phyloP scores from a whole-genome alignment of 2,797 vertebrate genomes.

The Xenentodon cancila region DNA sequence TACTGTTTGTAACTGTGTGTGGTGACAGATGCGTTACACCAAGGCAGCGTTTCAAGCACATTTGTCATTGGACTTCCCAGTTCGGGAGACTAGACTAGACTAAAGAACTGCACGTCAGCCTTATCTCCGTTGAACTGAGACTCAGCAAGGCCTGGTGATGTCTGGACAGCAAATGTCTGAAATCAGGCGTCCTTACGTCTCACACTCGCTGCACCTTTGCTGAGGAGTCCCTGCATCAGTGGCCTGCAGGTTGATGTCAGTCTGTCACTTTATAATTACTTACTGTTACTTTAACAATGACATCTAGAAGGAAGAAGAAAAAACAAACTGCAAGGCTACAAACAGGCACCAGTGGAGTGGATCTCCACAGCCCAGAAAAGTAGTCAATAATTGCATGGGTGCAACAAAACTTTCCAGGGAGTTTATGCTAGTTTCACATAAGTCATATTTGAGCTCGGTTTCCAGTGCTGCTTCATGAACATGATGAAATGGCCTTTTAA shows the following conservation, averaged over 20 bases:
- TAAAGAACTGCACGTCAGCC: conserved; percentile 48
- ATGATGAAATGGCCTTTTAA: conserved; percentile 84
- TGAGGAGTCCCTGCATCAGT: conserved; percentile 44
- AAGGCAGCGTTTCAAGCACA: conserved; percentile 66
- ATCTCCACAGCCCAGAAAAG: conserved; percentile 39
- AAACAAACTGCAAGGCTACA: conserved; percentile 23
- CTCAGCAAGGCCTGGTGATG: conserved; percentile 46
- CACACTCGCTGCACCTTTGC: conserved; percentile 27
- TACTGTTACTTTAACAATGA: conserved; percentile 46
- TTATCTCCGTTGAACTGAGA: conserved; percentile 70
- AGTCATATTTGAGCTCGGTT: conserved; percentile 76
- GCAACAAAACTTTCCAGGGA: conserved; percentile 75
- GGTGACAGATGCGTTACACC: conserved; percentile 61
- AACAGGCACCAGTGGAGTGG: conserved; percentile 35
- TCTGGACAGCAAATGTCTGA: conserved; percentile 43
- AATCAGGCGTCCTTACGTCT: conserved; percentile 39
- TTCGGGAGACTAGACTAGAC: conserved; percentile 71
- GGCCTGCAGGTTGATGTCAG: conserved; percentile 41
- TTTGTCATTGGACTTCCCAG: conserved; percentile 64
- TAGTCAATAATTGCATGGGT: conserved; percentile 42
- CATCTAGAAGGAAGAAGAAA: conserved; percentile 33
- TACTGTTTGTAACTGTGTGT: no score
- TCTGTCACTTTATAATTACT: conserved; percentile 31
- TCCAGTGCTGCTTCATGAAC: conserved; percentile 75
- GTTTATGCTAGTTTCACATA: conserved; percentile 75